These are phyloP conservation scores for Iphiclides podalirius DNA, from an alignment of 2,888 invertebrate species.

Conservation along the genomic window DNA sequence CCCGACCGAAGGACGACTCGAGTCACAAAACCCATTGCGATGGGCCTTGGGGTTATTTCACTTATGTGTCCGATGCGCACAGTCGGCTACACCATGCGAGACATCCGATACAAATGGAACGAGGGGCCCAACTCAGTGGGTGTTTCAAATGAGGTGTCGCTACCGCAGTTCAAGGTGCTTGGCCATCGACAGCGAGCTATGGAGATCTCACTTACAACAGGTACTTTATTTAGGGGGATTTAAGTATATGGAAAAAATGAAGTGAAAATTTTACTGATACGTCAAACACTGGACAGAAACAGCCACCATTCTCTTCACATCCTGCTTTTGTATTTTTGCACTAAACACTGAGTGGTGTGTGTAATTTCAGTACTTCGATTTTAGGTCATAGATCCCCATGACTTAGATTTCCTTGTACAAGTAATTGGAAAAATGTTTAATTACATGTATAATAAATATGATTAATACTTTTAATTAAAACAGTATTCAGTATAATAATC, in stretches of 20 bases:
- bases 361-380: slow-evolving; percentile 29
- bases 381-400: slow-evolving; percentile 1
- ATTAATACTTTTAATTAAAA: neutral
- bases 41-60: slow-evolving; percentile 77
- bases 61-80: slow-evolving; percentile 78
- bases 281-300: slow-evolving; percentile 73
- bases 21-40: slow-evolving; percentile 77
- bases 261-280: slow-evolving; percentile 46
- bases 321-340: slow-evolving; percentile 78
- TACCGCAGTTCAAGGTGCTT: slow-evolving; percentile 98
- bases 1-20: slow-evolving; percentile 71
- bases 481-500: neutral
- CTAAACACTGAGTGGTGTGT: slow-evolving; percentile 72
- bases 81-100: slow-evolving; percentile 99
- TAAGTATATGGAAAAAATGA: slow-evolving; percentile 31
- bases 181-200: slow-evolving; percentile 97
- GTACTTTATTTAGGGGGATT: slow-evolving; percentile 80
- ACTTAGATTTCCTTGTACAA: slow-evolving; percentile 3
- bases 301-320: slow-evolving; percentile 75
- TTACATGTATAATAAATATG: neutral
- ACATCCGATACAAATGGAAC: slow-evolving; percentile 98
- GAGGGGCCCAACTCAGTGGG: slow-evolving; percentile 96
- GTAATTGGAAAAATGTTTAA: neutral
- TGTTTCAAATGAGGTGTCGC: slow-evolving; percentile 96
- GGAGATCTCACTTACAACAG: slow-evolving; percentile 98